These are phyloP conservation scores for Enteromius mattozi DNA, from an alignment of 2,797 vertebrate species.

Conservation along the genomic window DNA sequence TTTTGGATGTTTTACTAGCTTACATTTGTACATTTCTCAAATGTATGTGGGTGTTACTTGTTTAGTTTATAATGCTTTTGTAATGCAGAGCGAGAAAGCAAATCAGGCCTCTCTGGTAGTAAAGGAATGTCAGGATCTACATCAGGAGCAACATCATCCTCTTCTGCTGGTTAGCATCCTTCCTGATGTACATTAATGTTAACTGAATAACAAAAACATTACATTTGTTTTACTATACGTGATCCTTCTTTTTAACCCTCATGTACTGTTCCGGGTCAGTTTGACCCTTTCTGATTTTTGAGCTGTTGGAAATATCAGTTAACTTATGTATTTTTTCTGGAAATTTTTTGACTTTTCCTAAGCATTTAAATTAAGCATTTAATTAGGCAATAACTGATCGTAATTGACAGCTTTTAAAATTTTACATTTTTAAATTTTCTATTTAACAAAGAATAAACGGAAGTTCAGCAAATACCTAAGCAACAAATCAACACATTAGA, in stretches of 20 bases:
- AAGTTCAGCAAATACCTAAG: neutral
- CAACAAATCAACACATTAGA: neutral
- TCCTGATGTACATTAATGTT: neutral
- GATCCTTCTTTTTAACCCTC: neutral
- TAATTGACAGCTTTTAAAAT: neutral
- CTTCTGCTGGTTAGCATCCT: constrained; percentile 73
- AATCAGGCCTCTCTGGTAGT: constrained; percentile 78
- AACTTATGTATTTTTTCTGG: no score
- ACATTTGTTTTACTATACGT: neutral
- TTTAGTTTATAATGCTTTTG: constrained; percentile 52
- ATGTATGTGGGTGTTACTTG: neutral
- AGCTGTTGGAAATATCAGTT: no score
- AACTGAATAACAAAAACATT: neutral
- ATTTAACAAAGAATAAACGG: neutral
- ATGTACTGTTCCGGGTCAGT: no score
- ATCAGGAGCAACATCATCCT: constrained; percentile 76
- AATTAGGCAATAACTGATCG: neutral
- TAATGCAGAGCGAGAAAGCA: constrained; percentile 87
- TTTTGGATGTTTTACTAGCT: neutral
- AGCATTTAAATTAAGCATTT: no score
- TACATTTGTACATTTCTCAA: neutral
- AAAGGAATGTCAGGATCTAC: constrained; percentile 84
- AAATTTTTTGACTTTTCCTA: no score
- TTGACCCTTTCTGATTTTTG: no score
- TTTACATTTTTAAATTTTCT: neutral